Base-by-base conservation (phyloP, 2,888 invertebrate species). In the Parochlus steinenii region DNA sequence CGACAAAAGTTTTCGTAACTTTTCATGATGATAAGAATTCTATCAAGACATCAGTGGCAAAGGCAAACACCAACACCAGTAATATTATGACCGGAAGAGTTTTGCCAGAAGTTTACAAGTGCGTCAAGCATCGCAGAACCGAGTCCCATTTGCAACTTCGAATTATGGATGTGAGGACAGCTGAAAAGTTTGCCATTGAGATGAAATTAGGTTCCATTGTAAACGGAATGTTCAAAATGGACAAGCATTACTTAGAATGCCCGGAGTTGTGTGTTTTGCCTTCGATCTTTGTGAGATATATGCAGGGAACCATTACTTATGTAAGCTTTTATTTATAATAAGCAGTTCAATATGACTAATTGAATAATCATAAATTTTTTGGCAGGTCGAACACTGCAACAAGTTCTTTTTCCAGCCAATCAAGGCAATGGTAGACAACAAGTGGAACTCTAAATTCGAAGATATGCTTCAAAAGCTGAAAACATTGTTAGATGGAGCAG, bases 51-150 rank as follows among this genome's bases (percentile, higher is more conserved):
- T 53, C 20, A 42, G 40, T 3, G 30, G 39, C 1, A 42, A 40
- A 12, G 37, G 24, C 8, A n/a, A 5, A 30, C 15, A 10, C 8
- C 17, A 28, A 12, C 16, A 16, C 6, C 7, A 16, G 12, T 19
- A 11, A 8, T 22, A 29, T 28, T 14, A 57, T 68, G 25, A 65
- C 68, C 1, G 77, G 77, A 0, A 68, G 67, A 53, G 71, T 79
- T 19, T 57, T 66, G 10, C 55, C 68, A 14, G 68, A 74, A 10
- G 73, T 86, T 0, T 83, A 79, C 53, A 73, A 76, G 46, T 74
- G 80, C 0, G 47, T 87, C 0, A 75, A 79, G 53, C 6, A 3
- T 14, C 31, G 10, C 10, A 6, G 15, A 30, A 50, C 74, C 7
- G 5, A 28, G 16, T 14, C n/a, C 5, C 15, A 20, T 5, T 25